These are phyloP conservation scores for Cerastis rubricosa DNA, from an alignment of 2,888 invertebrate species.

Conservation along the genomic window DNA sequence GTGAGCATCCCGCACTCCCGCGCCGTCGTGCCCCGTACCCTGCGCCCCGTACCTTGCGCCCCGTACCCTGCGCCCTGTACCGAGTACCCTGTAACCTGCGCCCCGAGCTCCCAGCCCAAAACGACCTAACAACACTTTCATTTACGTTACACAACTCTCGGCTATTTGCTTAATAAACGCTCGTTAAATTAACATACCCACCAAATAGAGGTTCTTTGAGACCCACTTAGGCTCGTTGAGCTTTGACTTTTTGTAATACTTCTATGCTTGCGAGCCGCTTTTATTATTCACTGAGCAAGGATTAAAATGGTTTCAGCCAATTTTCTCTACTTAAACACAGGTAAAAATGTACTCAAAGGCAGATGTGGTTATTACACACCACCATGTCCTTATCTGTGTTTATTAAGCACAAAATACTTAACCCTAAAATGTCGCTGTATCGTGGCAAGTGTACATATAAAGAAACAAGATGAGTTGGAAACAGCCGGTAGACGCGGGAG, in stretches of 20 bases:
- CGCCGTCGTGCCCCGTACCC: not conserved
- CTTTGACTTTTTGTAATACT: constrained; percentile 61
- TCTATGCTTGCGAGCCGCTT: constrained; percentile 30
- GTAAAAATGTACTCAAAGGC: constrained; percentile 23
- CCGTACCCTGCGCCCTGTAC: not conserved
- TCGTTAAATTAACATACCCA: constrained; percentile 77
- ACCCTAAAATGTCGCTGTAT: constrained; percentile 67
- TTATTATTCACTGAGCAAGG: constrained; percentile 53
- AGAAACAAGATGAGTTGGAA: constrained; percentile 78
- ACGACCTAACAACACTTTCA: constrained; percentile 75
- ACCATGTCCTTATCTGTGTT: constrained; percentile 48
- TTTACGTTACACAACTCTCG: constrained; percentile 75
- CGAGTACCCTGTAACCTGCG: not conserved
- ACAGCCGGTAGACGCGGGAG: constrained; percentile 73
- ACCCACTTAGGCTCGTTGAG: constrained; percentile 59
- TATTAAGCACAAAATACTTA: constrained; percentile 68
- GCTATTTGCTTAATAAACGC: constrained; percentile 78
- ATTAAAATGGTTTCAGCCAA: constrained; percentile 42
- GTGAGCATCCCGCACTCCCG: constrained; percentile 66
- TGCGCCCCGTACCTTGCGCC: too few species aligned
- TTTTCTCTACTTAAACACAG: constrained; percentile 28
- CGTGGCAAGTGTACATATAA: constrained; percentile 73
- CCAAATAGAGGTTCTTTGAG: constrained; percentile 71
- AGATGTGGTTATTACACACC: constrained; percentile 24
- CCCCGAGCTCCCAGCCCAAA: constrained; percentile 43